Base-by-base conservation (phyloP, 2,797 vertebrate genomes). In the Selene dorsalis region DNA sequence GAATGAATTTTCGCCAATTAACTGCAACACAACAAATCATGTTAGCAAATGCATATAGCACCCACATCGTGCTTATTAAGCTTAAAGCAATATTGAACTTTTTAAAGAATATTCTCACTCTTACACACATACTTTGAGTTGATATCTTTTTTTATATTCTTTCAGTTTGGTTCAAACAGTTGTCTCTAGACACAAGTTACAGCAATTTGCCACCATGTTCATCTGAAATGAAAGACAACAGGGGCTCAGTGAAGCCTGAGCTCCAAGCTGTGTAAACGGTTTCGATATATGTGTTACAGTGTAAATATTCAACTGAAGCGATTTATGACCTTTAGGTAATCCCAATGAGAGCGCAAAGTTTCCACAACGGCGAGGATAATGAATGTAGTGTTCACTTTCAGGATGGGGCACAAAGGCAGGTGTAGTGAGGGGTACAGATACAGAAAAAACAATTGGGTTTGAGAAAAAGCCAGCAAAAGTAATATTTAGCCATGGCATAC, bases 1-100 rank as follows among this genome's bases (percentile, higher is more conserved):
- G 28, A 73, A 85, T 39, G n/a, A 75, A 79, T 52, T 20, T 11
- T 22, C 17, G 38, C 45, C 47, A 77, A 52, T 87, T 60, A 63
- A 45, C 18, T 67, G 59, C 68, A 75, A 71, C 65, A 45, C n/a
- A 35, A 65, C 53, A 75, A 47, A 77, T 48, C 47, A 72, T 41
- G 68, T 73, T 67, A 74, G 82, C 26, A 80, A 94, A 89, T 90
- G 88, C 80, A 89, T 91, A 93, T 83, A 79, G 85, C 85, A 84
- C 77, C 84, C 84, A 92, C 84, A 86, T 93, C 94, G 95, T 93
- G 95, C 95, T 95, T 94, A 93, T 94, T 93, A 94, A 95, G 93
- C 95, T 94, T 95, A 88, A 87, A 81, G 78, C 82, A 45, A 80
- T 66, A 74, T 69, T 65, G 26, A 30, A 68, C 24, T 73, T 71